phyloP scores from a whole-genome alignment of 2,888 invertebrate genomes.

The Trachelus stipa region DNA sequence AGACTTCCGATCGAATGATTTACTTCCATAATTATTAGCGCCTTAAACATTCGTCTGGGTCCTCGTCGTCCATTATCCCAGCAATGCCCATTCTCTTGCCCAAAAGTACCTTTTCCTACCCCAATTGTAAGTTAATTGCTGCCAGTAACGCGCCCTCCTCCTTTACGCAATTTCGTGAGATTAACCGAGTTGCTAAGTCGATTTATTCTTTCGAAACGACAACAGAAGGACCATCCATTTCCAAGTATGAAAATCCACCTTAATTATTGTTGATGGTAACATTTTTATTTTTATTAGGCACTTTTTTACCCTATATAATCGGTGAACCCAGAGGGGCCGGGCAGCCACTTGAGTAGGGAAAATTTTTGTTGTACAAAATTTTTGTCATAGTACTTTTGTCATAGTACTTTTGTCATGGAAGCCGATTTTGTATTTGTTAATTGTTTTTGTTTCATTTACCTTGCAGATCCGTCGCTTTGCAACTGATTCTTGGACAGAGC shows the following conservation, averaged over 20 bases:
- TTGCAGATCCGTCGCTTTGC: conserved; percentile 85
- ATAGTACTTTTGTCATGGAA: no score
- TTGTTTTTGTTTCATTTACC: not conserved
- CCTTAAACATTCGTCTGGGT: not conserved
- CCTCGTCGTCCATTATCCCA: not conserved
- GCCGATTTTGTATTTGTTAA: not conserved
- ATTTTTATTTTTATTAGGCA: not conserved
- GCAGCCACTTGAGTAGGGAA: not conserved
- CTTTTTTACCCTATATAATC: not conserved
- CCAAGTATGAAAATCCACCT: not conserved
- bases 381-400: not conserved
- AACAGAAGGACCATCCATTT: not conserved
- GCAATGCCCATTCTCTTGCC: not conserved
- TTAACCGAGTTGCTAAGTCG: not conserved
- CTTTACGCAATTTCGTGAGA: not conserved
- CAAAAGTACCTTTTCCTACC: not conserved
- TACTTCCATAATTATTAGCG: not conserved
- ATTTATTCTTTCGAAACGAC: not conserved
- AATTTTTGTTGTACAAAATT: not conserved
- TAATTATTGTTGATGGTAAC: not conserved
- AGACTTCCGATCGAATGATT: not conserved
- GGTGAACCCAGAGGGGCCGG: not conserved
- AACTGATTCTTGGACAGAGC: conserved; percentile 88
- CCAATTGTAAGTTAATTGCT: not conserved
- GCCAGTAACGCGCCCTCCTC: not conserved